These are phyloP conservation scores for Coluber constrictor DNA, from an alignment of 2,797 vertebrate genomes.

Conservation along the genomic window DNA sequence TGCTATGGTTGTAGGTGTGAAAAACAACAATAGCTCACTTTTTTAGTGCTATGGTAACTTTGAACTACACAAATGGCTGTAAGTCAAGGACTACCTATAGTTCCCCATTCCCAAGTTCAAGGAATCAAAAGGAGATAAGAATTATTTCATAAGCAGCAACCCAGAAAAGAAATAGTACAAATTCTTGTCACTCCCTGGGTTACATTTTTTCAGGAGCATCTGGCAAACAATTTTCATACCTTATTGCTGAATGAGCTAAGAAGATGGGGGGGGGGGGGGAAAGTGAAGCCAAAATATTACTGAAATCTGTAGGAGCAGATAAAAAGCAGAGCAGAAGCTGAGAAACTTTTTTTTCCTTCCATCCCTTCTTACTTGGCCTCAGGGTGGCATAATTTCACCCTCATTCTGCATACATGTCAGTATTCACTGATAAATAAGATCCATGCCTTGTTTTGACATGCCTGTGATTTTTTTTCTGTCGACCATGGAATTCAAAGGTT, in stretches of 20 bases:
- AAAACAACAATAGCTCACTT: not conserved
- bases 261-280: not conserved
- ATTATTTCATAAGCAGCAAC: not conserved
- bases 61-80: not conserved
- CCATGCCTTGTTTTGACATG: not conserved
- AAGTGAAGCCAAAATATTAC: not conserved
- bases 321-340: not conserved
- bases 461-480: not conserved
- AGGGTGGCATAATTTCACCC: not conserved
- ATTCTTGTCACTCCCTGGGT: not conserved
- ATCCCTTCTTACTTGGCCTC: not conserved
- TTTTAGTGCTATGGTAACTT: not conserved
- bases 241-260: not conserved
- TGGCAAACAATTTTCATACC: conserved; percentile 1
- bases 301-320: not conserved
- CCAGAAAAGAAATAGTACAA: not conserved
- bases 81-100: not conserved
- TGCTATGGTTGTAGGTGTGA: not conserved
- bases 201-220: conserved; percentile 3
- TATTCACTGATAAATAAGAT: not conserved
- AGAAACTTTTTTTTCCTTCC: not conserved
- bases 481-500: not conserved
- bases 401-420: not conserved
- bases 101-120: not conserved
- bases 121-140: accelerated